These are phyloP conservation scores for Zaprionus taronus DNA, from an alignment of 1,140 invertebrate genomes.

Conservation along the genomic window DNA sequence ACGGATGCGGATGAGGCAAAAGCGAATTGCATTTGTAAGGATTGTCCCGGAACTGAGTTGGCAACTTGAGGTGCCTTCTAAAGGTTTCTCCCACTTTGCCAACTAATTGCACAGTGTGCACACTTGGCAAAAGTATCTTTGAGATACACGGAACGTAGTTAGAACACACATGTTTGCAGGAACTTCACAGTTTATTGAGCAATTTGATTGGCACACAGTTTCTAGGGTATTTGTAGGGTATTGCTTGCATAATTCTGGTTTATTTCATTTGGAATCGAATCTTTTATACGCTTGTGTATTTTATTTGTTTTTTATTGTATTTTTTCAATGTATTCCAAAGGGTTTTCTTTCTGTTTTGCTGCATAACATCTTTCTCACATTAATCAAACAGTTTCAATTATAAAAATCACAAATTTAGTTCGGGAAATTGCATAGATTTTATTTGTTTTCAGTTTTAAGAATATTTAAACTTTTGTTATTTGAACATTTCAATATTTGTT, in stretches of 20 bases:
- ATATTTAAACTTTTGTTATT: neutral
- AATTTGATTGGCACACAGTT: neutral
- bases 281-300: neutral
- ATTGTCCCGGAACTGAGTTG: slow-evolving; percentile 31
- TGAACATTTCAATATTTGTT: neutral
- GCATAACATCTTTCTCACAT: neutral
- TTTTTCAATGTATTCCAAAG: neutral
- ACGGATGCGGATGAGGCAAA: slow-evolving; percentile 23
- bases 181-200: neutral
- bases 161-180: neutral
- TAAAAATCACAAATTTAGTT: neutral
- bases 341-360: neutral
- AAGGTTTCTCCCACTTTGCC: neutral
- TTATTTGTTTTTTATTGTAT: neutral
- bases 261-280: neutral
- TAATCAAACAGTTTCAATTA: neutral
- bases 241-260: neutral
- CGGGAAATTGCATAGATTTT: neutral
- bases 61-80: neutral
- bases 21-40: slow-evolving; percentile 31
- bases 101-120: neutral
- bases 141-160: slow-evolving; percentile 17
- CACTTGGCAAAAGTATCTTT: slow-evolving; percentile 22
- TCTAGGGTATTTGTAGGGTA: neutral
- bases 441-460: neutral